Evolutionary conservation across 2,888 invertebrate genomes (phyloP).

Genomic region (Melitaea athalia): DNA sequence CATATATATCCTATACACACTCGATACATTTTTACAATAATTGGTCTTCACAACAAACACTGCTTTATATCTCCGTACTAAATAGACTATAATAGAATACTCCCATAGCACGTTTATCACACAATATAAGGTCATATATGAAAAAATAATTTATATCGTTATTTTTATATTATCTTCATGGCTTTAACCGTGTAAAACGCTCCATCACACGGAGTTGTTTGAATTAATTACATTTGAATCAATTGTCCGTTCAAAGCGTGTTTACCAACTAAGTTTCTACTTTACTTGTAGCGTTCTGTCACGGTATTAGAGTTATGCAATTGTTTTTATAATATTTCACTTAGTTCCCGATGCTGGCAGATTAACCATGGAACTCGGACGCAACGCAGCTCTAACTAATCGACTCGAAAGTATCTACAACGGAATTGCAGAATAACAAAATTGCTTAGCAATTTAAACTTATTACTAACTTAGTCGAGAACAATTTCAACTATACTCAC

Average conservation of each 20-base stretch:
- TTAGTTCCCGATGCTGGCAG: constrained; percentile 23
- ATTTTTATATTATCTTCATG: constrained; percentile 6
- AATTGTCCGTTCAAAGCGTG: constrained; percentile 31
- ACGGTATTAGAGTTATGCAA: constrained; percentile 42
- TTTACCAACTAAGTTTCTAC: constrained; percentile 31
- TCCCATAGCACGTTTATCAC: not conserved
- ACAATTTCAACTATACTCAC: not conserved
- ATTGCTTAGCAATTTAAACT: constrained; percentile 7
- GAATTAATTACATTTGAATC: constrained; percentile 28
- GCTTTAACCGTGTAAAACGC: constrained; percentile 18
- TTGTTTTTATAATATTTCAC: constrained; percentile 36
- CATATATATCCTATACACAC: constrained; percentile 2
- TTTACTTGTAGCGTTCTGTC: constrained; percentile 22
- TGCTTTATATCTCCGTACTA: not conserved
- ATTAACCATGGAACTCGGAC: constrained; percentile 29
- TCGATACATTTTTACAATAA: constrained; percentile 10
- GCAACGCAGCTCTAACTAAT: constrained; percentile 39
- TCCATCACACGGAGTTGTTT: constrained; percentile 17
- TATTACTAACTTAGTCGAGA: constrained; percentile 4
- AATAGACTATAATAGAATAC: not conserved
- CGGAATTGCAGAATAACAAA: constrained; percentile 8
- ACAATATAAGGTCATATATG: constrained; percentile 15
- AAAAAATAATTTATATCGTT: constrained; percentile 12
- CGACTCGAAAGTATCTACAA: constrained; percentile 23
- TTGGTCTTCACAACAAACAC: constrained; percentile 3